Percentiles rank a stretch among this genome's conserved stretches.
These are phyloP conservation scores for Busseola fusca DNA, from an alignment of 2,888 invertebrate genomes.

Conservation along the genomic window DNA sequence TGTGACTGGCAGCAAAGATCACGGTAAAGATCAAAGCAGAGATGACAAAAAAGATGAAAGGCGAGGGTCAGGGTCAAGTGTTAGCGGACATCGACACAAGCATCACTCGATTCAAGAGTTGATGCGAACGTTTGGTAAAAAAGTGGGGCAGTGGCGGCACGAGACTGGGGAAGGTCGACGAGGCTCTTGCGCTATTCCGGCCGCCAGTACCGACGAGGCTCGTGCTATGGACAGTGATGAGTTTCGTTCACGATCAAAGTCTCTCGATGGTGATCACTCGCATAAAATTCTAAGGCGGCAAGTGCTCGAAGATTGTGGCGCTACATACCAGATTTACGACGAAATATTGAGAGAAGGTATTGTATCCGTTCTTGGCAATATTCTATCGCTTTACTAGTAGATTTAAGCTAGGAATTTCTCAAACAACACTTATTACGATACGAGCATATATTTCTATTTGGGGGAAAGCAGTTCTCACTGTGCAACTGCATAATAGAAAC, in stretches of 20 bases:
- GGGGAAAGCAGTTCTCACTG: constrained; percentile 7
- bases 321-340: constrained; percentile 95
- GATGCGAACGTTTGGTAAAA: constrained; percentile 93
- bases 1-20: constrained; percentile 61
- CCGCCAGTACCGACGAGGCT: constrained; percentile 83
- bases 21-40: constrained; percentile 39
- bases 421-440: constrained; percentile 11
- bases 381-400: constrained; percentile 12
- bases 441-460: neutral
- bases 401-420: neutral
- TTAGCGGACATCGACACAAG: constrained; percentile 84
- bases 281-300: constrained; percentile 78
- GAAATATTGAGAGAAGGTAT: constrained; percentile 90
- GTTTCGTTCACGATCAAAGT: constrained; percentile 94
- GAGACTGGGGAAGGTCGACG: constrained; percentile 86
- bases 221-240: constrained; percentile 88
- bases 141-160: constrained; percentile 92
- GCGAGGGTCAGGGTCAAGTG: constrained; percentile 79
- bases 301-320: constrained; percentile 92
- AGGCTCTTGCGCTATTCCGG: constrained; percentile 82
- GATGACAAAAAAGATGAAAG: constrained; percentile 68
- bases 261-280: constrained; percentile 91
- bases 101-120: constrained; percentile 93
- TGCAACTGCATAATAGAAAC: constrained; percentile 4
- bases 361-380: constrained; percentile 19